Percentiles rank a stretch among this genome's conserved stretches.
Conservation (phyloP, 1,140 invertebrate genomes). For the Phocides pigmalion region DNA sequence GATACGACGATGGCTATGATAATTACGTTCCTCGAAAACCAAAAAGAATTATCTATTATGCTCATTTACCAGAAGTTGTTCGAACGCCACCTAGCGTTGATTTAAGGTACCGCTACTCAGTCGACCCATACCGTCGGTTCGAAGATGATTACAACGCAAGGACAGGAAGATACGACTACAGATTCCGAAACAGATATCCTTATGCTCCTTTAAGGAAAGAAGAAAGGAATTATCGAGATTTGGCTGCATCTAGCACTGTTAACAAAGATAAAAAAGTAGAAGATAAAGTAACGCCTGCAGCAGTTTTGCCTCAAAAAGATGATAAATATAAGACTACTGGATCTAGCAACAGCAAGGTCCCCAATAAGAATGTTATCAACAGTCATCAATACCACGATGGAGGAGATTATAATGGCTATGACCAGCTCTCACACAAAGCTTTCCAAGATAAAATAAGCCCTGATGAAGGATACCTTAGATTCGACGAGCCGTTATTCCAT, state of each 20-base stretch:
- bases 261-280: slow-evolving; percentile 76
- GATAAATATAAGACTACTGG: slow-evolving; percentile 57
- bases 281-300: slow-evolving; percentile 75
- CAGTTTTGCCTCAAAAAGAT: slow-evolving; percentile 72
- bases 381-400: slow-evolving; percentile 80
- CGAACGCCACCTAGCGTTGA: slow-evolving; percentile 77
- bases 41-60: slow-evolving; percentile 82
- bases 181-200: slow-evolving; percentile 71
- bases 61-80: slow-evolving; percentile 80
- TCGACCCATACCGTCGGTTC: slow-evolving; percentile 71
- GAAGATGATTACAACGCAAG: slow-evolving; percentile 73
- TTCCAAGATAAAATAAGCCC: slow-evolving; percentile 67
- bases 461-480: slow-evolving; percentile 71
- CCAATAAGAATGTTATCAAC: slow-evolving; percentile 70
- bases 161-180: slow-evolving; percentile 70
- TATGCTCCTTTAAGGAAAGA: slow-evolving; percentile 77
- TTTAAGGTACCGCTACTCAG: slow-evolving; percentile 71
- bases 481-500: slow-evolving; percentile 77
- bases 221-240: slow-evolving; percentile 77
- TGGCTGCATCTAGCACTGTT: slow-evolving; percentile 64
- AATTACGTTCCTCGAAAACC: slow-evolving; percentile 76
- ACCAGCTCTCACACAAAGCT: slow-evolving; percentile 65
- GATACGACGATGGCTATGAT: slow-evolving; percentile 76
- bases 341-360: slow-evolving; percentile 41
- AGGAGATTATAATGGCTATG: slow-evolving; percentile 46